Evolutionary conservation across 2,797 vertebrate genomes (phyloP), one percentile per base, ranked within the genome.

Genomic region (Characodon lateralis): DNA sequence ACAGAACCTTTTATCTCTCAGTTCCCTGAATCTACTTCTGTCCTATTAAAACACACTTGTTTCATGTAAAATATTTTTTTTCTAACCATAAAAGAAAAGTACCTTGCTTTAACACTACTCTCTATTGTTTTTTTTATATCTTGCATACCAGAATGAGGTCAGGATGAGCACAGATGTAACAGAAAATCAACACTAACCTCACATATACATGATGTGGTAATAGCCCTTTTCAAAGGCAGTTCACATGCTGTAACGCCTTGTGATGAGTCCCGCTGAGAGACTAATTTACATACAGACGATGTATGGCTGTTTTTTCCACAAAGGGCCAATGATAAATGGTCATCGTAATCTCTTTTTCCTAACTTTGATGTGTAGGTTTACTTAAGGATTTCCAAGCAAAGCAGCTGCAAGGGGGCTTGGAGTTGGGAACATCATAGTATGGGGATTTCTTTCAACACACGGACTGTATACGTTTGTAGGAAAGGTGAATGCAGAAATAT

Each of bases 181-280:
- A 65, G 77, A 82, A 65, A 31, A 4, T 12, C 43, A 48, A 51
- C 71, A 56, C 79, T 68, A 63, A 86, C 58, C 80, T 73, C 72
- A 85, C 86, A 77, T 13, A 83, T 79, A 87, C 53, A 87, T 79
- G 71, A 91, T 75, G 87, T 83, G 87, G 72, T 87, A 84, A 87
- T 94, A 96, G 95, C 94, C 95, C 95, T 95, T 96, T 90, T 87
- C 79, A 87, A 87, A 94, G 91, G 88, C 89, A 80, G 81, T 86
- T 92, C 89, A 91, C 89, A 48, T 63, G 79, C 73, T 56, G 88
- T 90, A 91, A 88, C 77, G 87, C 89, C 91, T 88, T 39, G 58
- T 89, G 83, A 86, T 58, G 61, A 81, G 83, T 90, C 88, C 80
- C 72, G 4, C 75, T 70, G 43, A 86, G 83, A 85, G 79, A 87